Conservation (phyloP, 2,797 vertebrate species). For the Phalanger gymnotis region DNA sequence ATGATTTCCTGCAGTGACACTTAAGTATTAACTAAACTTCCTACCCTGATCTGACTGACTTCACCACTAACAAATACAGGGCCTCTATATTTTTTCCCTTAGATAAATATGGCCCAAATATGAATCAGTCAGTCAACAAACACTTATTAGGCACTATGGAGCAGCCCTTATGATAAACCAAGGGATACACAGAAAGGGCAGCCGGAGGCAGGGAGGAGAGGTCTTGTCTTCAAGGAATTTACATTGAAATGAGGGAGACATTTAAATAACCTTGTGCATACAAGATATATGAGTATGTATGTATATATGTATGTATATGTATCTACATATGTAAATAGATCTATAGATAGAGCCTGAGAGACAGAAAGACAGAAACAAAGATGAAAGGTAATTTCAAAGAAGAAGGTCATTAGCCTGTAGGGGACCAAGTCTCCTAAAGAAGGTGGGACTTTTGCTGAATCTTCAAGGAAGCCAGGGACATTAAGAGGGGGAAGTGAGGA, state of each 20-base stretch:
- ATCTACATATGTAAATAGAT: too few species aligned
- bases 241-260: background rate
- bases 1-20: background rate
- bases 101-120: background rate
- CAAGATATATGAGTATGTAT: background rate
- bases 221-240: background rate
- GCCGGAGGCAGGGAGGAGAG: rapidly evolving
- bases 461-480: background rate
- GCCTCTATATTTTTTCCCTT: background rate
- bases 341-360: background rate
- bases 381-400: background rate
- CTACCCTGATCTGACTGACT: background rate
- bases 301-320: too few species aligned
- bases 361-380: background rate
- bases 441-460: background rate
- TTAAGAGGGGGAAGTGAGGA: background rate
- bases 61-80: background rate
- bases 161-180: background rate
- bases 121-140: background rate
- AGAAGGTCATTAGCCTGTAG: background rate
- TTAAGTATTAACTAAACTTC: background rate
- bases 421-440: background rate
- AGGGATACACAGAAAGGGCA: background rate
- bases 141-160: background rate
- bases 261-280: background rate